A percentile compares a stretch with the other conserved stretches of the same genome.
Conservation (phyloP, 2,113 vertebrate species). For the Larimichthys polyactis region DNA sequence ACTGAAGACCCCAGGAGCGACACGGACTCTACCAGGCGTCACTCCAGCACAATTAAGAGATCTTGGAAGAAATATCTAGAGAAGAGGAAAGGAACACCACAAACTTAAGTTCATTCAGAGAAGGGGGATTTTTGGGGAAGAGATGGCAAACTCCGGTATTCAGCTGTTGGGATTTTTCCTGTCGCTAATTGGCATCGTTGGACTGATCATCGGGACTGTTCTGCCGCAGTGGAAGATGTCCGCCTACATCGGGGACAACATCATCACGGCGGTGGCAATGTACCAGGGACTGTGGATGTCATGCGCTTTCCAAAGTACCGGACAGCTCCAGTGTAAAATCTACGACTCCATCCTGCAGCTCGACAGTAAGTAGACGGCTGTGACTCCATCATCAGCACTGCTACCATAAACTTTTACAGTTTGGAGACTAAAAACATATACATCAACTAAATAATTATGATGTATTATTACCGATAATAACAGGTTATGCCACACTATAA, state of each 20-base stretch:
- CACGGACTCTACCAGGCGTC: conserved; percentile 7
- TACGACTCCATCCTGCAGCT: conserved; percentile 91
- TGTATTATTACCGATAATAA: too few relatives aligned
- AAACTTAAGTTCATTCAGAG: background rate
- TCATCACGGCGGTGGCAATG: conserved; percentile 91
- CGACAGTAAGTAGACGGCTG: conserved; percentile 79
- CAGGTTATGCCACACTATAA: too few relatives aligned
- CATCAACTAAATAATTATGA: too few relatives aligned
- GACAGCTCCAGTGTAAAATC: conserved; percentile 90
- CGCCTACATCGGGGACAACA: conserved; percentile 90
- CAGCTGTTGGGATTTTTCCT: conserved; percentile 91
- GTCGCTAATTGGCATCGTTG: conserved; percentile 87
- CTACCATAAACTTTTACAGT: background rate
- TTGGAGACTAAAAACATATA: background rate
- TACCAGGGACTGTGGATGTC: conserved; percentile 95
- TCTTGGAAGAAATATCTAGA: background rate
- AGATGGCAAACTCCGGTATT: conserved; percentile 91
- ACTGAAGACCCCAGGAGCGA: conserved; percentile 36
- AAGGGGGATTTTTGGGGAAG: background rate
- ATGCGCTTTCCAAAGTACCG: conserved; percentile 90
- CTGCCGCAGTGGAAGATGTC: conserved; percentile 93
- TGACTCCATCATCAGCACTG: background rate
- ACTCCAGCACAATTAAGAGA: background rate
- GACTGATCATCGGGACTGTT: conserved; percentile 87
- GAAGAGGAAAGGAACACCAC: background rate